Evolutionary conservation across 2,888 invertebrate species (phyloP), one percentile per base, ranked within the genome.

Genomic region (Stenolophus ochropezus): DNA sequence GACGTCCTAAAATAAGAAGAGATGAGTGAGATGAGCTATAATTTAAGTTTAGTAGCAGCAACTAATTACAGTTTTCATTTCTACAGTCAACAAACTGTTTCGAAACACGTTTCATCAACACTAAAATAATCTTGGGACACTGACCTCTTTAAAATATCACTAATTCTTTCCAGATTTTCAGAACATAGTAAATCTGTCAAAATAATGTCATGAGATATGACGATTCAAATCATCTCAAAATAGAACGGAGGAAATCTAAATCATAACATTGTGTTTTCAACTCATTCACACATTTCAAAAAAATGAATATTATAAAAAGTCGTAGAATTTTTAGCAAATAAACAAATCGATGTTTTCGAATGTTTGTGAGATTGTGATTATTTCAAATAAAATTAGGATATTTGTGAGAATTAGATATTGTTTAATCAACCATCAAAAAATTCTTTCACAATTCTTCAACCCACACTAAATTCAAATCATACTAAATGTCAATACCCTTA

Each of bases 21-120:
- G 65, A 69, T 69, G 65, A 69, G 4, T 27, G 65, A 69, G 33
- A 69, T 18, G 33, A 18, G 33, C 18, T 18, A 33, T 69, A 69
- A 69, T 69, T 69, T 27, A 69, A 56, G 18, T 33, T 23, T 25
- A 61, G 61, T 14, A 61, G 61, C 27, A 61, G 61, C 14, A 23
- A 61, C 61, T 69, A 69, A 69, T 69, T 69, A 69, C 65, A 27
- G 61, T 61, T 25, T 61, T 61, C 61, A 25, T 61, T 61, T 25
- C 21, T 8, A 21, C 14, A 69, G 65, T 27, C 42, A 69, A 69
- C 27, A 69, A 61, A 69, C 65, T 33, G 65, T 69, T 69, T 69
- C 33, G 65, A 69, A 27, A 69, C 65, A 33, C 42, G 65, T 69
- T 69, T 33, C 65, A 33, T 69, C 65, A 69, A 69, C 18, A 33